Conservation (phyloP, 2,113 vertebrate species). For the Beaufortia kweichowensis region DNA sequence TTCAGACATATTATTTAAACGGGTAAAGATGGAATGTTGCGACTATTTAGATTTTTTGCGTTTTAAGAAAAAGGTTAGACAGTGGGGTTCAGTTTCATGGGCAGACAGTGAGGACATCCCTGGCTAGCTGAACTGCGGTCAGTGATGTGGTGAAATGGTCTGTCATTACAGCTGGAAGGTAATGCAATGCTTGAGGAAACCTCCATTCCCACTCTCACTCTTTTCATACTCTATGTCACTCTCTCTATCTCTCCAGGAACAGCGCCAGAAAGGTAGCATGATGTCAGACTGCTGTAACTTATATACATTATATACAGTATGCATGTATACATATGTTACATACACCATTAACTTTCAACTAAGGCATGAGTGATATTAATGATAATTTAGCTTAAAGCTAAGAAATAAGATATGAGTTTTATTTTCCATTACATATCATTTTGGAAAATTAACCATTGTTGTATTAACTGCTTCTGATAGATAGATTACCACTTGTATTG, state of each 20-base stretch:
- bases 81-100: slow-evolving; percentile 50
- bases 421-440: too few relatives aligned
- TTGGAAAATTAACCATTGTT: too few relatives aligned
- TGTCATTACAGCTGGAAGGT: slow-evolving; percentile 39
- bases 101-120: slow-evolving; percentile 53
- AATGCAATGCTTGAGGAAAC: slow-evolving; percentile 33
- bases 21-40: slow-evolving; percentile 42
- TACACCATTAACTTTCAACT: too few relatives aligned
- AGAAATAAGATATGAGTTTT: too few relatives aligned
- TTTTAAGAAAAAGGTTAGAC: slow-evolving; percentile 50
- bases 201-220: slow-evolving; percentile 39
- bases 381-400: too few relatives aligned
- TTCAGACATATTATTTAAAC: slow-evolving; percentile 51
- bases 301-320: too few relatives aligned
- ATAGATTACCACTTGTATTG: too few relatives aligned
- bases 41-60: slow-evolving; percentile 47
- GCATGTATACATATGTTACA: too few relatives aligned
- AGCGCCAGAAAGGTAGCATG: not conserved
- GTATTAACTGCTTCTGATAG: too few relatives aligned
- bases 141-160: slow-evolving; percentile 49
- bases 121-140: slow-evolving; percentile 43
- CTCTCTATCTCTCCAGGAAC: slow-evolving; percentile 32
- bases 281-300: not conserved
- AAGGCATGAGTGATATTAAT: too few relatives aligned
- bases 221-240: slow-evolving; percentile 24